Evolutionary conservation across 2,888 invertebrate species (phyloP).

Genomic region (Volucella inflata): DNA sequence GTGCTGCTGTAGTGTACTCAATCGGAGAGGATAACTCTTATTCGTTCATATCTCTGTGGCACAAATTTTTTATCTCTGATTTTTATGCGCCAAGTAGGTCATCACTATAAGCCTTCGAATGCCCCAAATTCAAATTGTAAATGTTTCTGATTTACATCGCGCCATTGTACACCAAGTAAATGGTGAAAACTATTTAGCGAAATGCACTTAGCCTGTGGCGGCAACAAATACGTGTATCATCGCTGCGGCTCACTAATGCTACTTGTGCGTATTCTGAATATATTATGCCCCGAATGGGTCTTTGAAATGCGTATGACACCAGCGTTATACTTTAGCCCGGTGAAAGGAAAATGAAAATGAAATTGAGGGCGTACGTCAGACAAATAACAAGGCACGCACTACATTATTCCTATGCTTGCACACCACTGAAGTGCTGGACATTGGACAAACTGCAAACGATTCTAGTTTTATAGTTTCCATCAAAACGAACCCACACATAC

Average conservation of each 20-base stretch:
- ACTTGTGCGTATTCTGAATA: no score
- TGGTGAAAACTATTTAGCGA: no score
- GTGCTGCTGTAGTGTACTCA: not conserved
- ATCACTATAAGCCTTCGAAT: slow-evolving; percentile 31
- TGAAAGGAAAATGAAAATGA: slow-evolving; percentile 41
- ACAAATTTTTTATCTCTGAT: slow-evolving; percentile 28
- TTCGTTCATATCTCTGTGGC: slow-evolving; percentile 25
- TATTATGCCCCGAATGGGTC: not conserved
- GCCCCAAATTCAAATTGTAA: not conserved
- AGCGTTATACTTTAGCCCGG: not conserved
- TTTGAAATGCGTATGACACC: slow-evolving; percentile 52
- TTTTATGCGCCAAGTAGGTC: slow-evolving; percentile 65
- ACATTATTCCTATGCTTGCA: slow-evolving; percentile 16
- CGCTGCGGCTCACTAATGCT: no score
- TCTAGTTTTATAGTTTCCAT: slow-evolving; percentile 58
- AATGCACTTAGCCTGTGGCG: no score
- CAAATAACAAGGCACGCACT: slow-evolving; percentile 57
- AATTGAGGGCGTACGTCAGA: slow-evolving; percentile 49
- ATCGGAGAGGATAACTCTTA: not conserved
- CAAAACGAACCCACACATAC: slow-evolving; percentile 19
- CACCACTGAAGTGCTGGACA: slow-evolving; percentile 2
- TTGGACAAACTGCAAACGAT: slow-evolving; percentile 49
- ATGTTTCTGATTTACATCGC: slow-evolving; percentile 3
- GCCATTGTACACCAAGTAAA: no score
- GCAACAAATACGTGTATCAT: no score